Conservation (phyloP, 2,797 vertebrate genomes). For the Coregonus ussuriensis region DNA sequence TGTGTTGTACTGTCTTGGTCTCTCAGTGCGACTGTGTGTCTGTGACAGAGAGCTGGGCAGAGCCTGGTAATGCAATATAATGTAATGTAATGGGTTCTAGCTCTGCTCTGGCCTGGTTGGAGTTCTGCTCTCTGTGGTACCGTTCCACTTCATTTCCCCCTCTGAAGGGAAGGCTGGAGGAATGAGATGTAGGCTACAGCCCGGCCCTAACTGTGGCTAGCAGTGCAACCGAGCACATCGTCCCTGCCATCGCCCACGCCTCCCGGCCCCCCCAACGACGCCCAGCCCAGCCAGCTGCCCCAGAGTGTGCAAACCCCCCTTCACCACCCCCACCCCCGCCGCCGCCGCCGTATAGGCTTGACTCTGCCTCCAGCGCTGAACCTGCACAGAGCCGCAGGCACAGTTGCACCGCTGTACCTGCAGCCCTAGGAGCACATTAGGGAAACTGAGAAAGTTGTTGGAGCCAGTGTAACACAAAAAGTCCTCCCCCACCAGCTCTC, state of each 20-base stretch:
- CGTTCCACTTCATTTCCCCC: conserved; percentile 16
- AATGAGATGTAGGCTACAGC: background rate
- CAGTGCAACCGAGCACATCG: conserved; percentile 8
- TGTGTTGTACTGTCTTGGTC: background rate
- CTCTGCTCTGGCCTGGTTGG: conserved; percentile 14
- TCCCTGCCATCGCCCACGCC: background rate
- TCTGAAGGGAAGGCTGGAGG: conserved; percentile 13
- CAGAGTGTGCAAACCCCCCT: background rate
- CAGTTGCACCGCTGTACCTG: conserved; percentile 28
- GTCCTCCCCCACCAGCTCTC: background rate
- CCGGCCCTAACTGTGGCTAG: background rate
- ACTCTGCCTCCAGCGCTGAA: conserved; percentile 5
- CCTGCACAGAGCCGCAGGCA: conserved; percentile 28
- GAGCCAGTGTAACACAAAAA: background rate
- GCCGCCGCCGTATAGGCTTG: background rate
- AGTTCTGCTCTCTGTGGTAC: conserved; percentile 10
- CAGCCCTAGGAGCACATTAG: conserved; percentile 60
- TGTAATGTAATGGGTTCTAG: background rate
- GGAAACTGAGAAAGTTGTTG: conserved; percentile 33
- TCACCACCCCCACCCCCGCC: background rate
- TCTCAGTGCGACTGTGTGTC: background rate
- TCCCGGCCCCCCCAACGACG: background rate
- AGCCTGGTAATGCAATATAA: conserved; percentile 5
- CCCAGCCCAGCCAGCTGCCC: background rate
- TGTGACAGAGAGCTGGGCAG: conserved; percentile 8